Evolutionary conservation across 2,888 invertebrate genomes (phyloP).

Genomic region (Melinopterus prodromus): DNA sequence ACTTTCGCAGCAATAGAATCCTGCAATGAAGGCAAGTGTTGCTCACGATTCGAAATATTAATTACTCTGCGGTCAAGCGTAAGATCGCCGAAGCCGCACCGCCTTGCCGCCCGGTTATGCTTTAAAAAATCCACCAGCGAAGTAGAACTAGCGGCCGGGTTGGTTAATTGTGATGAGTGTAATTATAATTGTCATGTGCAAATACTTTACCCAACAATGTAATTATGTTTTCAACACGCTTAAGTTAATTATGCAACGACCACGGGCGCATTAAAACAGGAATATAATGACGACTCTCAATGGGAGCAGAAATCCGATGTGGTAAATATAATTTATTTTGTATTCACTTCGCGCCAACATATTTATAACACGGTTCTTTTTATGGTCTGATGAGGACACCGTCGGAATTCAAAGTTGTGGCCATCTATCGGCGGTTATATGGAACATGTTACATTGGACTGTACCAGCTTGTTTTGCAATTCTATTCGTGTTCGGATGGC

Average conservation of each 20-base stretch:
- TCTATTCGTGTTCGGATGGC: background rate
- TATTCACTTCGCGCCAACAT: conserved; percentile 4
- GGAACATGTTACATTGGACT: background rate
- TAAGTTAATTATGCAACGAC: conserved; percentile 21
- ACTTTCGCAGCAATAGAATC: background rate
- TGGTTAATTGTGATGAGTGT: conserved; percentile 18
- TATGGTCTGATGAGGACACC: background rate
- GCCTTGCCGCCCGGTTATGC: background rate
- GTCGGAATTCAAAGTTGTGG: background rate
- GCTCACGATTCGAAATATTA: background rate
- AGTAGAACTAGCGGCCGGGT: background rate
- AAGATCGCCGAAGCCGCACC: background rate
- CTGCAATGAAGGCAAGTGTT: background rate
- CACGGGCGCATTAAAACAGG: background rate
- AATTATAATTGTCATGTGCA: conserved; percentile 30
- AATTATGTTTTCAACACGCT: conserved; percentile 29
- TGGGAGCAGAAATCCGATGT: background rate
- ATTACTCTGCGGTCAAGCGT: conserved; percentile 4
- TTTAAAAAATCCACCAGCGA: background rate
- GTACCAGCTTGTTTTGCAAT: background rate
- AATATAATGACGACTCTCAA: conserved; percentile 4
- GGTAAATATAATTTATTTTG: background rate
- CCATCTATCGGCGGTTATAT: background rate
- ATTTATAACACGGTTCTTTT: background rate
- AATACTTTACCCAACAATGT: conserved; percentile 27